Percentiles rank a stretch among this genome's conserved stretches.
Evolutionary conservation across 2,113 vertebrate genomes (phyloP).

Genomic region (Pelvicachromis taeniatus): DNA sequence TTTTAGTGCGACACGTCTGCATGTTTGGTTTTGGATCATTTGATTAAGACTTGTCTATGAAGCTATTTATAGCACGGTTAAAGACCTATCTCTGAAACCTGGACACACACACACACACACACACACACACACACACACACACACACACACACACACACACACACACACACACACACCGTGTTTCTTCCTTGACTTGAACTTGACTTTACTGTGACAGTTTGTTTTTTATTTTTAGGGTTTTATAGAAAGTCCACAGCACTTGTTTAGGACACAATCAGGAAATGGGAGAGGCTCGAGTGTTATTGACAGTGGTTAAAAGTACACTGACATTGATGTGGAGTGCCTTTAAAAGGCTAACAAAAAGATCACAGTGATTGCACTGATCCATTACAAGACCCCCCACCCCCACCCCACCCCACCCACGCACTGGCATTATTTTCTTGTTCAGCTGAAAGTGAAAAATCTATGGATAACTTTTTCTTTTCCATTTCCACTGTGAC

Average conservation of each 20-base stretch:
- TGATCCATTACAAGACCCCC: background rate
- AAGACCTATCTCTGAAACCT: background rate
- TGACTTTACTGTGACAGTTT: background rate
- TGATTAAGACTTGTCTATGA: background rate
- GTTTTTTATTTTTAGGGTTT: background rate
- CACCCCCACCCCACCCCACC: background rate
- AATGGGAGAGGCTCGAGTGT: background rate
- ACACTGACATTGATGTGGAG: background rate
- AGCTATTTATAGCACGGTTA: too few species aligned
- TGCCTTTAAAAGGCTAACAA: background rate
- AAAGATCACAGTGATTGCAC: slow-evolving; percentile 11
- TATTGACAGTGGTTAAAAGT: background rate
- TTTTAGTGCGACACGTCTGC: accelerated
- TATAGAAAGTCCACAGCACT: background rate
- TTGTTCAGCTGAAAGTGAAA: background rate
- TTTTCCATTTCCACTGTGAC: background rate
- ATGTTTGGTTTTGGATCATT: background rate
- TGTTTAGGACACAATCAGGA: background rate
- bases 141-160: too few species aligned
- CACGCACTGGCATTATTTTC: background rate
- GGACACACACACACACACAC: background rate
- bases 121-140: background rate
- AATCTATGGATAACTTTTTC: background rate
- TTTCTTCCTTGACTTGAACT: background rate
- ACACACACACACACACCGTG: background rate